phyloP scores from a whole-genome alignment of 2,113 vertebrate species.

The Bucco capensis region DNA sequence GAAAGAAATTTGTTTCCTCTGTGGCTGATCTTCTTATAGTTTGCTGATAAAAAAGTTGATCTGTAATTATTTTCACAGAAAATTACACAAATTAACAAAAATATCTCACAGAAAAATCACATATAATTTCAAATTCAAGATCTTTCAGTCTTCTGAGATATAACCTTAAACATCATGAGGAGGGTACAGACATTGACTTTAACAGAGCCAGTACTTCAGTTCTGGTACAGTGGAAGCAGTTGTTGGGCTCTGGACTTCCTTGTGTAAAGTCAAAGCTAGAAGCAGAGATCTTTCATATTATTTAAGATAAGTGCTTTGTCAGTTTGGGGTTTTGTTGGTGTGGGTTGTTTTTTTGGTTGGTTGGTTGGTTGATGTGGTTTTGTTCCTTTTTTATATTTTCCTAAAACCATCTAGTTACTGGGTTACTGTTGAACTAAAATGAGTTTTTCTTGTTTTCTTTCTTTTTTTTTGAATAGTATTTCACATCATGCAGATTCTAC shows the following conservation, averaged over 20 bases:
- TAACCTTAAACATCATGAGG: background rate
- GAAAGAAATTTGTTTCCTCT: background rate
- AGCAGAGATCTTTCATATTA: background rate
- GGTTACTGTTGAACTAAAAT: background rate
- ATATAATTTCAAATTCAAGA: background rate
- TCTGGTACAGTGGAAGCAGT: background rate
- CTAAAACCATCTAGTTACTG: background rate
- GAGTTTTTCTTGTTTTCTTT: fast-evolving
- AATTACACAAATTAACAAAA: background rate
- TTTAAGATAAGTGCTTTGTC: background rate
- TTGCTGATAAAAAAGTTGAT: background rate
- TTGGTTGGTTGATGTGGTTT: background rate
- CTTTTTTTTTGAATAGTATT: too few relatives aligned
- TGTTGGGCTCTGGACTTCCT: background rate
- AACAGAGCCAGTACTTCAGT: background rate
- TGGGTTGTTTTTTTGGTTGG: background rate
- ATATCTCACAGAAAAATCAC: background rate
- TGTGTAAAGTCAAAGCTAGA: background rate
- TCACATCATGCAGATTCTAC: background rate
- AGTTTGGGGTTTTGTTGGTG: background rate
- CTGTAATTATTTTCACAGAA: background rate
- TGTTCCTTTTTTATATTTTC: background rate
- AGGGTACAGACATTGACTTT: background rate
- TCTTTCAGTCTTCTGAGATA: background rate
- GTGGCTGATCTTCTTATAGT: background rate